Conservation (phyloP, 2,888 invertebrate genomes). For the Pachydiplax longipennis region DNA sequence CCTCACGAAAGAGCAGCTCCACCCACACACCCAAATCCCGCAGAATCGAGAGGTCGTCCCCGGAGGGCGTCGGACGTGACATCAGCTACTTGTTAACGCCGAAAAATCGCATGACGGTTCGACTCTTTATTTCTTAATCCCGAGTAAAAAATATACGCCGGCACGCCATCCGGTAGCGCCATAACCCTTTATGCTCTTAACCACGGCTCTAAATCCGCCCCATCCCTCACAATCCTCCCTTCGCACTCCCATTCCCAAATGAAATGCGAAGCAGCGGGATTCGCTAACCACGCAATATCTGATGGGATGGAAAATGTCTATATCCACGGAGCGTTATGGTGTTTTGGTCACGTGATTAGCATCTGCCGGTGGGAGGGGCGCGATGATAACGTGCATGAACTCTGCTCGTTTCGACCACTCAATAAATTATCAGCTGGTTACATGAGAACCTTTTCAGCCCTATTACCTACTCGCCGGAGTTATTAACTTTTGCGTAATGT, state of each 20-base stretch:
- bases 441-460: slow-evolving; percentile 20
- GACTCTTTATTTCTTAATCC: background rate
- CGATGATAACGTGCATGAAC: slow-evolving; percentile 40
- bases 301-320: slow-evolving; percentile 44
- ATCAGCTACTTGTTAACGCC: slow-evolving; percentile 4
- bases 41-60: slow-evolving; percentile 20
- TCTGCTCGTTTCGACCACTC: slow-evolving; percentile 17
- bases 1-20: background rate
- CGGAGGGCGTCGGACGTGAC: slow-evolving; percentile 6
- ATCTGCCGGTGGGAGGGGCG: background rate
- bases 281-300: slow-evolving; percentile 26
- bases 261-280: slow-evolving; percentile 30
- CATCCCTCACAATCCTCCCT: background rate
- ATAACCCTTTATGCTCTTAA: background rate
- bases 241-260: slow-evolving; percentile 11
- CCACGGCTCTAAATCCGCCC: background rate
- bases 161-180: background rate
- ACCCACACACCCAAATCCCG: background rate
- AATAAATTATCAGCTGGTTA: slow-evolving; percentile 36
- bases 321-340: slow-evolving; percentile 42
- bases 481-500: slow-evolving; percentile 21
- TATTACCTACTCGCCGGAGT: slow-evolving; percentile 32
- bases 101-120: slow-evolving; percentile 11
- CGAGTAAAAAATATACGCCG: background rate
- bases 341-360: slow-evolving; percentile 40